These are phyloP conservation scores for Noctua pronuba DNA, from an alignment of 2,888 invertebrate species.

Conservation along the genomic window DNA sequence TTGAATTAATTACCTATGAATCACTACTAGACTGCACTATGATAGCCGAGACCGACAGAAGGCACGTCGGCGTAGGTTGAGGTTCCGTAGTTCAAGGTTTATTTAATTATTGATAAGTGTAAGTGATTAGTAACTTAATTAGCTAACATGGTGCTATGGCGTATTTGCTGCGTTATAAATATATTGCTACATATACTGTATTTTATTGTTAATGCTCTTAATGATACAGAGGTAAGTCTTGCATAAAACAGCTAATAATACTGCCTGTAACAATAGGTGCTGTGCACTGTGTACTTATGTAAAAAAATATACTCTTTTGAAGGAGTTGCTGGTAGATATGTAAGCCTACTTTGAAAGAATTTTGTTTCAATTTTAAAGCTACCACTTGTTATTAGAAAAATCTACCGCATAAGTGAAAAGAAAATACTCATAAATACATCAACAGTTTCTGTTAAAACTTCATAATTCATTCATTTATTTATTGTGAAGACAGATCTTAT, in stretches of 20 bases:
- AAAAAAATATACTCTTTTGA: not conserved
- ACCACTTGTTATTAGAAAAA: too few relatives aligned
- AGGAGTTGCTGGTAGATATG: not conserved
- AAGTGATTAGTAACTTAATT: constrained; percentile 32
- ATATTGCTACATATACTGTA: not conserved
- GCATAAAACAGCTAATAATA: not conserved
- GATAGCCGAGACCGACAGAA: constrained; percentile 23
- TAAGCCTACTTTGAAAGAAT: not conserved
- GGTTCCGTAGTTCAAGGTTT: constrained; percentile 29
- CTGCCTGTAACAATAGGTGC: not conserved
- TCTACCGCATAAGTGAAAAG: too few relatives aligned
- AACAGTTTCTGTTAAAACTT: not conserved
- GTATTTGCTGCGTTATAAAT: not conserved
- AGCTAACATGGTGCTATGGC: not conserved
- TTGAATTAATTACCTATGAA: constrained; percentile 23
- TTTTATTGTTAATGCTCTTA: not conserved
- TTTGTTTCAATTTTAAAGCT: too few relatives aligned
- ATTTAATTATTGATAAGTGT: constrained; percentile 40
- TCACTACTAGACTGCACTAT: constrained; percentile 20
- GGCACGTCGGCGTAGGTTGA: constrained; percentile 59
- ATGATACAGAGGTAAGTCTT: not conserved
- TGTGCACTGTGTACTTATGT: too few relatives aligned
- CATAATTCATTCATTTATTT: too few relatives aligned
- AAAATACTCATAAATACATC: too few relatives aligned
- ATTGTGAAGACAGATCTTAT: too few relatives aligned